A percentile compares a stretch with the other conserved stretches of the same genome.
These are phyloP conservation scores for Platynereis dumerilii DNA, from an alignment of 2,888 invertebrate species.

Conservation along the genomic window DNA sequence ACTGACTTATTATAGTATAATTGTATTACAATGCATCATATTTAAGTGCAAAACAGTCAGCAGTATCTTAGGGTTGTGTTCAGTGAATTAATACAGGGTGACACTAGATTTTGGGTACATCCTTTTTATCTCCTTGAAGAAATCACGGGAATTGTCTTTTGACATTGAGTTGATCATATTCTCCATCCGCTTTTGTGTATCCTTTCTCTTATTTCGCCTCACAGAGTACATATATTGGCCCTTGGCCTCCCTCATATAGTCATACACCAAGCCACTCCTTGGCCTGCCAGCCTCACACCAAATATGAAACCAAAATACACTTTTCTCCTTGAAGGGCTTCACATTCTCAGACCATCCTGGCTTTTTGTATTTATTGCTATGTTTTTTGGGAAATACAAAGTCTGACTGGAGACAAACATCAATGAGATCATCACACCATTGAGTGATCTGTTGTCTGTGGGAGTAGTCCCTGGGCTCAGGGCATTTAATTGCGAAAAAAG, in stretches of 20 bases:
- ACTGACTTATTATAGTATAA: no score
- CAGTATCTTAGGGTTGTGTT: no score
- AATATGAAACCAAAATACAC: background rate
- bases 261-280: background rate
- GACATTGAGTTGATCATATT: no score
- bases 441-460: background rate
- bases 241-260: conserved; percentile 5
- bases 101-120: background rate
- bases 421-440: conserved; percentile 1
- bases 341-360: background rate
- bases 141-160: no score
- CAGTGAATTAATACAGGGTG: no score
- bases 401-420: background rate
- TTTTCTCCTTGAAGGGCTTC: background rate
- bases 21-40: no score
- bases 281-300: conserved; percentile 1
- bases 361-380: background rate
- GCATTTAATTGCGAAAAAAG: no score
- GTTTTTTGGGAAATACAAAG: conserved; percentile 1
- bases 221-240: background rate
- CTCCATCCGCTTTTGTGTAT: background rate
- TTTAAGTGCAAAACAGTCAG: no score
- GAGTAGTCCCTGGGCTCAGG: no score
- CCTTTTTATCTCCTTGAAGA: background rate
- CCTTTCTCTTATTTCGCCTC: background rate